Percentiles rank a stretch among this genome's conserved stretches.
Evolutionary conservation across 2,113 vertebrate species (phyloP).

Genomic region (Vimba vimba): DNA sequence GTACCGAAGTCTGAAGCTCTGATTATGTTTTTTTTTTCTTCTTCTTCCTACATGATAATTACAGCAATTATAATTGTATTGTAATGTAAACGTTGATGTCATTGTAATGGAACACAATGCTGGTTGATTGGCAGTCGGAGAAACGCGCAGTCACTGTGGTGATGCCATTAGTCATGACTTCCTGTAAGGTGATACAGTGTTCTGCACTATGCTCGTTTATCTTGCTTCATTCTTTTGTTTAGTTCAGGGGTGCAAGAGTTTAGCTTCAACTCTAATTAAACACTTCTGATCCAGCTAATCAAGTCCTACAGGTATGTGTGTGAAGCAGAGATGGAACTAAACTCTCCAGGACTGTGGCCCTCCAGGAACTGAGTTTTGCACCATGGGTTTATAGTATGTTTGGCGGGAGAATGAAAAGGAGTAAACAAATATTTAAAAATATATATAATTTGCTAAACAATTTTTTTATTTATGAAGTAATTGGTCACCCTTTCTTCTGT

Average conservation of each 20-base stretch:
- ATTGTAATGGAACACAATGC: slow-evolving; percentile 30
- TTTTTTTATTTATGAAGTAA: too few species aligned
- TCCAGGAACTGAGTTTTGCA: too few species aligned
- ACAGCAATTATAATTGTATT: not conserved
- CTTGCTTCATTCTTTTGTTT: slow-evolving; percentile 49
- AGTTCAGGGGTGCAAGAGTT: not conserved
- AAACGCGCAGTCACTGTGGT: slow-evolving; percentile 42
- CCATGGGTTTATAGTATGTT: slow-evolving; percentile 28
- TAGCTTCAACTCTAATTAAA: too few species aligned
- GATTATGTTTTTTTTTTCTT: not conserved
- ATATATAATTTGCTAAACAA: not conserved
- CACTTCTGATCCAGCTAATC: too few species aligned
- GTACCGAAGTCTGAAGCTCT: not conserved
- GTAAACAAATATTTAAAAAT: too few species aligned
- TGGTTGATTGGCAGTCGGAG: slow-evolving; percentile 29
- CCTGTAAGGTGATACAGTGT: slow-evolving; percentile 53
- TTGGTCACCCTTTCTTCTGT: not conserved
- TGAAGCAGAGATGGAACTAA: too few species aligned
- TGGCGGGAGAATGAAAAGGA: not conserved
- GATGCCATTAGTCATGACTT: slow-evolving; percentile 47
- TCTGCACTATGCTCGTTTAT: slow-evolving; percentile 38
- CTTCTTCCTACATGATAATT: not conserved
- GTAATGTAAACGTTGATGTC: not conserved
- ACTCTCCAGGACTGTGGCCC: too few species aligned
- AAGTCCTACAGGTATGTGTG: too few species aligned